phyloP scores from a whole-genome alignment of 2,888 invertebrate species.

The Quadroppia sp. region DNA sequence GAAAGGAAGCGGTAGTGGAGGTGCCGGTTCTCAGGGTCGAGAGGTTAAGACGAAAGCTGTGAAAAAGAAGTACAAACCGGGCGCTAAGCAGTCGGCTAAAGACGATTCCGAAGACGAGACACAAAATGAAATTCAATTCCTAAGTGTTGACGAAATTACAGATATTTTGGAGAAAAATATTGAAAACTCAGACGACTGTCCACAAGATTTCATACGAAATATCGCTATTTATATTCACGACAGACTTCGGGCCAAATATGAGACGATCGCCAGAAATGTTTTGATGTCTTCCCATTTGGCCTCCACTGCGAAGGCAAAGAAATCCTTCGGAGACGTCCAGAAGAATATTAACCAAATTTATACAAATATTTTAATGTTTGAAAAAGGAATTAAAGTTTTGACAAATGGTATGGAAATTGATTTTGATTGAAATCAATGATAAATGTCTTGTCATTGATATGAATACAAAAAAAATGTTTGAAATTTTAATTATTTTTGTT shows the following conservation, averaged over 20 bases:
- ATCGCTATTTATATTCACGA: slow-evolving; percentile 64
- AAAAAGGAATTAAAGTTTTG: slow-evolving; percentile 54
- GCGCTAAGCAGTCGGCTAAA: slow-evolving; percentile 60
- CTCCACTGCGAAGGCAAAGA: slow-evolving; percentile 63
- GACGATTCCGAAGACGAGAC: slow-evolving; percentile 66
- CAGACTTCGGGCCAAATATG: slow-evolving; percentile 52
- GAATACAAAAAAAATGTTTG: slow-evolving; percentile 17
- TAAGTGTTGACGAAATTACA: slow-evolving; percentile 65
- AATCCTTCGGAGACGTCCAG: slow-evolving; percentile 73
- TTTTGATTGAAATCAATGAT: slow-evolving; percentile 1
- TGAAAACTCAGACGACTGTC: slow-evolving; percentile 21
- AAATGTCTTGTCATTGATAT: not conserved
- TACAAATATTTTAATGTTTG: slow-evolving; percentile 54
- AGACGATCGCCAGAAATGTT: slow-evolving; percentile 65
- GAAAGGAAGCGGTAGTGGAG: slow-evolving; percentile 59
- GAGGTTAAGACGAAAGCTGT: slow-evolving; percentile 92
- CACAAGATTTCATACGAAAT: slow-evolving; percentile 61
- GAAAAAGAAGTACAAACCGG: slow-evolving; percentile 63
- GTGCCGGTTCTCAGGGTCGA: slow-evolving; percentile 82
- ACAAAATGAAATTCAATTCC: slow-evolving; percentile 61
- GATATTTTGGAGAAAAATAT: slow-evolving; percentile 57
- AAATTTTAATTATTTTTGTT: slow-evolving; percentile 25
- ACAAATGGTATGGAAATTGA: slow-evolving; percentile 47
- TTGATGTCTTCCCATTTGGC: slow-evolving; percentile 70
- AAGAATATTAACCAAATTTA: slow-evolving; percentile 71